Base-by-base conservation (phyloP, 2,888 invertebrate genomes). In the Chrysomela aeneicollis region DNA sequence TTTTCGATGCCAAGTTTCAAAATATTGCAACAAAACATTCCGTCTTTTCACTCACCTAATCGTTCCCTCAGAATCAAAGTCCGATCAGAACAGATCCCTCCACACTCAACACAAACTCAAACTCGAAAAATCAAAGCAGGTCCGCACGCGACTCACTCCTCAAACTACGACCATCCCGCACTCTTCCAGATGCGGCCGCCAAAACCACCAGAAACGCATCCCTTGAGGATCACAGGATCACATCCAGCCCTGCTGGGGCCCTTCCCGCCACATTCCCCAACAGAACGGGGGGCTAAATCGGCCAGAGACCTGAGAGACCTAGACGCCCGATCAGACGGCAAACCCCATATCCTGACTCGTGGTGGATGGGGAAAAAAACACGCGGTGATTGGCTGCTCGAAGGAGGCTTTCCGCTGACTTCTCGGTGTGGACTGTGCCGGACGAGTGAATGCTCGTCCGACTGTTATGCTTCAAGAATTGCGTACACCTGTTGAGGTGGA, bases 391-490 rank as follows among this genome's bases (percentile, higher is more conserved):
- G 55, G 57, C 61, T 62, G 63, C 51, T 50, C 68, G 66, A 66
- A 76, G 72, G 74, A 76, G 75, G 76, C 75, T 71, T 70, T 75
- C 71, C 74, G 68, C 71, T 69, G 74, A 76, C 75, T 79, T 79
- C 79, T 79, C 79, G 76, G 78, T 78, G 78, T 77, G 79, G 82
- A 82, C 82, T 82, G 82, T 82, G 81, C 82, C 82, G 82, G 82
- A 80, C 82, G 82, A 82, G 82, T 82, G 82, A 82, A 79, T 82
- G 82, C 79, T 77, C 78, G 78, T 74, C 77, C 77, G 77, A 74
- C 79, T 82, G 82, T 82, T 82, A 82, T 82, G 82, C 81, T 82
- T 82, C 82, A 82, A 81, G 82, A 82, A 80, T 78, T 79, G 81
- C 81, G 80, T 82, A 80, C 82, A 82, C 82, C 82, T 82, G 82